Evolutionary conservation across 1,140 invertebrate species (phyloP), one percentile per base, ranked within the genome.

Genomic region (Geopemphigus sp.): DNA sequence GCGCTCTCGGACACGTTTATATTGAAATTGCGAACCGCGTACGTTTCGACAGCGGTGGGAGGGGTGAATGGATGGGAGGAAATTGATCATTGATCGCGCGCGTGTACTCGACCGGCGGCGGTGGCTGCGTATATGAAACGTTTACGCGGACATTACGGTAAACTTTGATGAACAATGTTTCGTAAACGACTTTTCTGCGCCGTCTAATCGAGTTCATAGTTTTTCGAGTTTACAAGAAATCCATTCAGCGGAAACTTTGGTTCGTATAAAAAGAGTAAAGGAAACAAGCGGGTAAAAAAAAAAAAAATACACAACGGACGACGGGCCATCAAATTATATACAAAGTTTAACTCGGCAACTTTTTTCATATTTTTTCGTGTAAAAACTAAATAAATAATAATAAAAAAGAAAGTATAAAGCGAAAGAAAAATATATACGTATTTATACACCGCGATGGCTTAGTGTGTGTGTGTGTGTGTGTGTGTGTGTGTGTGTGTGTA

Each of bases 341-440:
- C 47, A 24, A 24, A 50, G 66, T 70, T 70, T 70, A 19, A 70
- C 45, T 70, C n/a, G n/a, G n/a, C n/a, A n/a, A n/a, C 45, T 70
- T 70, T 70, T 68, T 70, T 70, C 66, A 53, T 70, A 70, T 70
- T 53, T 70, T 53, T 53, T 17, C 66, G 66, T 19, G 66, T 70
- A 70, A 53, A 70, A 70, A 53, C 32, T 70, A 53, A 70, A 53
- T 53, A 70, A 70, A 53, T 26, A 26, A 26, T 12, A 29, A 1
- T 47, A 17, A 15, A 66, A 19, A 45, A n/a, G 39, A 45, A 45
- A 45, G 19, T 8, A 5, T 6, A 53, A 53, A 70, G 24, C 19
- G 17, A 26, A 53, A 26, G 47, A 70, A 26, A 53, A 53, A 26
- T 53, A 70, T 26, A 70, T 19, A 29, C 14, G 47, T 53, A 70